Conservation (phyloP, 2,113 vertebrate genomes). For the Perca flavescens region DNA sequence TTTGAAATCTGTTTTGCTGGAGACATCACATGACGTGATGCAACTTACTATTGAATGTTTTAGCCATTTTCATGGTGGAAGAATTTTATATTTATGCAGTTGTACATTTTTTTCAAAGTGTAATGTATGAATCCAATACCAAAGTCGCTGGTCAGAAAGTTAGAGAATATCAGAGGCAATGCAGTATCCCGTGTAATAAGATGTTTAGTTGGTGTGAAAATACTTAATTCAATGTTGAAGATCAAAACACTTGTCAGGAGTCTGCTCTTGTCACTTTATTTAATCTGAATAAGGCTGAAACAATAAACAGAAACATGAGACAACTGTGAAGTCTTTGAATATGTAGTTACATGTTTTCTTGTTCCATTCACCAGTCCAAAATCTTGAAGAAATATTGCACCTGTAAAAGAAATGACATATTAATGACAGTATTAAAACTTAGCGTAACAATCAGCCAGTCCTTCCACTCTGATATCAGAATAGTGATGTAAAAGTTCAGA, state of each 20-base stretch:
- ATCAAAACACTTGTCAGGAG: slow-evolving; percentile 92
- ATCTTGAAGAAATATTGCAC: slow-evolving; percentile 98
- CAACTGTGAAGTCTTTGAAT: slow-evolving; percentile 66
- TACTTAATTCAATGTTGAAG: slow-evolving; percentile 94
- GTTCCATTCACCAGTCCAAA: slow-evolving; percentile 82
- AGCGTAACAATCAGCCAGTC: background rate
- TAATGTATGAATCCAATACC: slow-evolving; percentile 98
- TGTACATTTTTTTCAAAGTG: slow-evolving; percentile 99
- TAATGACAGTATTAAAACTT: background rate
- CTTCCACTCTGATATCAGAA: background rate
- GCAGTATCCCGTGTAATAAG: slow-evolving; percentile 96
- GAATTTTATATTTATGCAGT: slow-evolving; percentile 99
- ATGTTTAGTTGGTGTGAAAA: slow-evolving; percentile 89
- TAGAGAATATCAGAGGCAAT: slow-evolving; percentile 92
- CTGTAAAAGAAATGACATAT: slow-evolving; percentile 75
- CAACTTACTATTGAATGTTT: slow-evolving; percentile 99
- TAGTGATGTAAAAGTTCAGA: background rate
- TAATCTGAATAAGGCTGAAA: slow-evolving; percentile 95
- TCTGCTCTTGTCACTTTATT: slow-evolving; percentile 96
- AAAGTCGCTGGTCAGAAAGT: slow-evolving; percentile 97
- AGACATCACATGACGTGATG: slow-evolving; percentile 94
- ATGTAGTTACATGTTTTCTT: slow-evolving; percentile 1
- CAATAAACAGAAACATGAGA: slow-evolving; percentile 86
- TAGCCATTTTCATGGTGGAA: slow-evolving; percentile 99
- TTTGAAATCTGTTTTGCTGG: slow-evolving; percentile 88